phyloP scores from a whole-genome alignment of 2,888 invertebrate species.

The Boloria selene region DNA sequence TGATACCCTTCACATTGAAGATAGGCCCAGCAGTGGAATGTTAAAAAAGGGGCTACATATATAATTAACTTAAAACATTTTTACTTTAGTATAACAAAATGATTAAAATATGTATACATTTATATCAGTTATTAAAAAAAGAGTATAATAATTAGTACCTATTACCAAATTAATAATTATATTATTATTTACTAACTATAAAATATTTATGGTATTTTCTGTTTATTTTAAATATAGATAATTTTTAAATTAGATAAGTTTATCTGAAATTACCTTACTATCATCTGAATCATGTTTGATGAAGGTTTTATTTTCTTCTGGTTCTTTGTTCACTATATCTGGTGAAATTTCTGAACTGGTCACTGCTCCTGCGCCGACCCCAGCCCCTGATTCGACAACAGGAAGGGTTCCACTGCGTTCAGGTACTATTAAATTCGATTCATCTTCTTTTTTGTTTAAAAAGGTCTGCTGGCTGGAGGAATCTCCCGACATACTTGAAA shows the following conservation, averaged over 20 bases:
- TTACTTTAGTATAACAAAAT: background rate
- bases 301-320: constrained; percentile 59
- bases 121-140: no score
- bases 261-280: constrained; percentile 52
- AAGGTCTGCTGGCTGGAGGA: constrained; percentile 59
- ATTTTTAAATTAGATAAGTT: no score
- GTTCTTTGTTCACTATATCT: constrained; percentile 44
- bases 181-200: no score
- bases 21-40: no score
- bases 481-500: constrained; percentile 70
- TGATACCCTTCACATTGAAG: no score
- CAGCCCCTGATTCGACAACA: constrained; percentile 16
- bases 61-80: background rate
- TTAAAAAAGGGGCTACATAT: background rate
- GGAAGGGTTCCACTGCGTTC: constrained; percentile 49
- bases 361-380: constrained; percentile 39
- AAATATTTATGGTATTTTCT: no score
- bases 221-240: no score
- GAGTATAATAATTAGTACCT: no score
- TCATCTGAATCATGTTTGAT: constrained; percentile 56
- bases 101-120: no score
- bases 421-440: constrained; percentile 54
- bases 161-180: no score
- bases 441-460: constrained; percentile 65
- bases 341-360: constrained; percentile 46